Conservation (phyloP, 2,888 invertebrate genomes). For the Hyles lineata region DNA sequence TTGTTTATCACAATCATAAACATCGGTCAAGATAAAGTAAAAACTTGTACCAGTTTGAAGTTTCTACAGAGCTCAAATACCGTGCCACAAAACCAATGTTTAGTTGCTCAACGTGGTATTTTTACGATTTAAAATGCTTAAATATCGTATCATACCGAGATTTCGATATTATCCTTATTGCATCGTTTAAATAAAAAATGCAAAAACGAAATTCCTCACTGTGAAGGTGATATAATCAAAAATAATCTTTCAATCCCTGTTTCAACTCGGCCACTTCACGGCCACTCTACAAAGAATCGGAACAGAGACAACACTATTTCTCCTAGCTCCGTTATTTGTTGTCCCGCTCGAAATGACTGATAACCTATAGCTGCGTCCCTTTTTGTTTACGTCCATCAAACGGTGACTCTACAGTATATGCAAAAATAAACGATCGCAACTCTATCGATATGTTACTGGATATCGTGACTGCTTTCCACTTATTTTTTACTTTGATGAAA, state of each 20-base stretch:
- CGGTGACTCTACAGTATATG: conserved; percentile 67
- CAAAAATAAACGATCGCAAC: conserved; percentile 49
- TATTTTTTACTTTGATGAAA: not conserved
- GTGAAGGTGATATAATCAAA: conserved; percentile 27
- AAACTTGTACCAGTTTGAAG: not conserved
- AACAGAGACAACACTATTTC: conserved; percentile 59
- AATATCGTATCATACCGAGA: not conserved
- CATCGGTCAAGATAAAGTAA: not conserved
- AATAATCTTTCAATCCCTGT: conserved; percentile 35
- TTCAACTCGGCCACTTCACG: conserved; percentile 43
- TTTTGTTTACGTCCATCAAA: conserved; percentile 78
- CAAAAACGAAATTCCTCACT: conserved; percentile 16
- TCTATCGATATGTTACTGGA: not conserved
- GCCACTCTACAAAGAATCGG: conserved; percentile 39
- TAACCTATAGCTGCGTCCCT: conserved; percentile 69
- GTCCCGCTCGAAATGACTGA: conserved; percentile 63
- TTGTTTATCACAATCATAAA: not conserved
- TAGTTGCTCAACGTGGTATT: conserved; percentile 1
- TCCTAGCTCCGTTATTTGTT: conserved; percentile 52
- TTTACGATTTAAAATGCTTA: not conserved
- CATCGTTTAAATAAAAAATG: conserved; percentile 3
- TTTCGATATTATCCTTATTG: conserved; percentile 25
- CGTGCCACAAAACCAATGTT: not conserved
- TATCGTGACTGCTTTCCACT: conserved; percentile 14
- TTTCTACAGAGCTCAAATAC: not conserved